A percentile compares a stretch with the other conserved stretches of the same genome.
phyloP scores from a whole-genome alignment of 1,140 invertebrate species.

The Neodiprion lecontei region DNA sequence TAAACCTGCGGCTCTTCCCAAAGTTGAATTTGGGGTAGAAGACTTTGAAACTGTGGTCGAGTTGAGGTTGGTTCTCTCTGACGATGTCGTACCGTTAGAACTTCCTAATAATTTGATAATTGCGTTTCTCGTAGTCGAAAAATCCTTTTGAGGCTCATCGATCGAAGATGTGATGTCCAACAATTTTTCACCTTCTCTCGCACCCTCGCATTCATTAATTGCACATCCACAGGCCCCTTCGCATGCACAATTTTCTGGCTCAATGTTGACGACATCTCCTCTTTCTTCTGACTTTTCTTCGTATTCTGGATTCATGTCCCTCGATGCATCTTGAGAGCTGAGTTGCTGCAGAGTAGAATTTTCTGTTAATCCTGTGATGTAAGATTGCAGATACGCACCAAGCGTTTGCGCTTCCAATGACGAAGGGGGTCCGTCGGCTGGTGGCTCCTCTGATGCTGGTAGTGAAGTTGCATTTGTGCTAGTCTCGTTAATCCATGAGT shows the following conservation, averaged over 20 bases:
- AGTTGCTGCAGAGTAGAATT: slow-evolving; percentile 45
- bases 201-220: background rate
- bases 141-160: background rate
- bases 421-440: slow-evolving; percentile 16
- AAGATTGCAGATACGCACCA: slow-evolving; percentile 45
- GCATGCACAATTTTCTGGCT: slow-evolving; percentile 40
- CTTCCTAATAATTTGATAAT: slow-evolving; percentile 42
- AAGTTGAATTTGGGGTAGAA: slow-evolving; percentile 31
- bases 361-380: slow-evolving; percentile 31
- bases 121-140: slow-evolving; percentile 29
- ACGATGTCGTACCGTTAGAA: slow-evolving; percentile 23
- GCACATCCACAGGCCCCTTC: slow-evolving; percentile 54
- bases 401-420: slow-evolving; percentile 42
- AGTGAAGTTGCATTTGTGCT: slow-evolving; percentile 31
- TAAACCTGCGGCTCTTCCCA: slow-evolving; percentile 21
- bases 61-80: slow-evolving; percentile 29
- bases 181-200: background rate
- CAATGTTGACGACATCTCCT: slow-evolving; percentile 9
- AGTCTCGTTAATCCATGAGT: slow-evolving; percentile 28
- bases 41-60: slow-evolving; percentile 31
- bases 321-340: slow-evolving; percentile 43
- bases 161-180: background rate
- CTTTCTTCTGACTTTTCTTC: slow-evolving; percentile 21
- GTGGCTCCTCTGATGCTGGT: slow-evolving; percentile 22
- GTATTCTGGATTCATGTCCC: slow-evolving; percentile 35